phyloP scores from a whole-genome alignment of 2,888 invertebrate genomes.

The Subacronicta megacephala region DNA sequence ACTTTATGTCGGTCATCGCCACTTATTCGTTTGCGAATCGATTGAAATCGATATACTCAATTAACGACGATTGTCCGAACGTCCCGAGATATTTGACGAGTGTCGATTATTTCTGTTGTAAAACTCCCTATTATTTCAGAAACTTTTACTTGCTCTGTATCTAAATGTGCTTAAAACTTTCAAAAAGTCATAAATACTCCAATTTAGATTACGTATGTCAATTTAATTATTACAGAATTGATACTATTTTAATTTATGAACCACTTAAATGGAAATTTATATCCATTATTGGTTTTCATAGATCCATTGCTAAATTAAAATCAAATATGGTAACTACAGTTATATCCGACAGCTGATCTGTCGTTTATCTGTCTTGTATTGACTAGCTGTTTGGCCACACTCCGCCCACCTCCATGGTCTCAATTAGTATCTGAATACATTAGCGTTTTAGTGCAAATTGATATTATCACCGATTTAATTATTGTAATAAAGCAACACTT shows the following conservation, averaged over 20 bases:
- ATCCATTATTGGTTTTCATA: conserved; percentile 26
- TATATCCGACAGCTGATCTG: conserved; percentile 41
- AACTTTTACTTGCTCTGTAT: no score
- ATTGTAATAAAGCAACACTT: conserved; percentile 3
- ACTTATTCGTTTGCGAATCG: not conserved
- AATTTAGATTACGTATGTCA: not conserved
- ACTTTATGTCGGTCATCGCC: not conserved
- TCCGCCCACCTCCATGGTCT: conserved; percentile 30
- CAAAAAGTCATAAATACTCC: no score
- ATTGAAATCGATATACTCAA: not conserved
- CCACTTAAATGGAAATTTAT: conserved; percentile 35
- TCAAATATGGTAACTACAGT: conserved; percentile 20
- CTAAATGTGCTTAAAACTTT: no score
- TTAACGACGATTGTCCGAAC: not conserved
- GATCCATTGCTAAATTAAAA: conserved; percentile 36
- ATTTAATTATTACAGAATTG: conserved; percentile 22
- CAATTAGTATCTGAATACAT: conserved; percentile 47
- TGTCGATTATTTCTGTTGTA: no score
- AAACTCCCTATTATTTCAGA: no score
- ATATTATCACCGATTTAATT: conserved; percentile 34
- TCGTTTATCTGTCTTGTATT: conserved; percentile 36
- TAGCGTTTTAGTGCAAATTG: conserved; percentile 42
- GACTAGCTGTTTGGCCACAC: conserved; percentile 32
- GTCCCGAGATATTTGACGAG: not conserved
- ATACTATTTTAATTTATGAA: conserved; percentile 38